Base-by-base conservation (phyloP, 2,113 vertebrate species). In the Xenopus borealis region DNA sequence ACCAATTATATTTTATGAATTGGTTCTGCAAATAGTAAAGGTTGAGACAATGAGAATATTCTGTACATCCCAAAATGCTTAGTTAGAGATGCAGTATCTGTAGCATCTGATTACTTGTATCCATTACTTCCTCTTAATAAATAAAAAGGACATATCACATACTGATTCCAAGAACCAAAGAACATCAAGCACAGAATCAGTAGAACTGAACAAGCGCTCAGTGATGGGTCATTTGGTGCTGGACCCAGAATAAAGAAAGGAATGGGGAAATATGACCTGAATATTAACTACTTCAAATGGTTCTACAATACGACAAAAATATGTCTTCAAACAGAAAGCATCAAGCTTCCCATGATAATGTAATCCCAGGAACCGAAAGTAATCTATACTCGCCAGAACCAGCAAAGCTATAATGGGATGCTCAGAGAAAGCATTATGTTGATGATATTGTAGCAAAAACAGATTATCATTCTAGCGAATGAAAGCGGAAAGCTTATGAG, bases 361-460 rank as follows among this genome's bases (percentile, higher is more conserved):
- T 69, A 62, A 75, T 68, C 72, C 55, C 40, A 68, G 65, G 40
- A 23, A 69, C 27, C 57, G n/a, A 50, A 14, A 27, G 16, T 62
- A 62, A 62, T 69, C 66, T 68, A 23, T 61, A 61, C 45, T 62
- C 9, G 30, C 23, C 10, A 69, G 45, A 19, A n/a, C 10, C 27
- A 71, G 57, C 13, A 13, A 30, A 19, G 8, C 7, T 59, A 45
- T 62, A n/a, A 62, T 62, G 66, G 53, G 59, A 75, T n/a, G 40
- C 55, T 62, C 44, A 62, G 20, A 46, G 58, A 69, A n/a, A 46
- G 44, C 61, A 69, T 75, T 75, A 62, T 69, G 57, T 23, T 69
- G 40, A 68, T 69, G 44, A 68, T 68, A 52, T 68, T 50, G 19
- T 33, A 27, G 65, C 40, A 55, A 75, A 75, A 75, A 62, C 55